Base-by-base conservation (phyloP, 2,888 invertebrate genomes). In the Hecatera dysodea region DNA sequence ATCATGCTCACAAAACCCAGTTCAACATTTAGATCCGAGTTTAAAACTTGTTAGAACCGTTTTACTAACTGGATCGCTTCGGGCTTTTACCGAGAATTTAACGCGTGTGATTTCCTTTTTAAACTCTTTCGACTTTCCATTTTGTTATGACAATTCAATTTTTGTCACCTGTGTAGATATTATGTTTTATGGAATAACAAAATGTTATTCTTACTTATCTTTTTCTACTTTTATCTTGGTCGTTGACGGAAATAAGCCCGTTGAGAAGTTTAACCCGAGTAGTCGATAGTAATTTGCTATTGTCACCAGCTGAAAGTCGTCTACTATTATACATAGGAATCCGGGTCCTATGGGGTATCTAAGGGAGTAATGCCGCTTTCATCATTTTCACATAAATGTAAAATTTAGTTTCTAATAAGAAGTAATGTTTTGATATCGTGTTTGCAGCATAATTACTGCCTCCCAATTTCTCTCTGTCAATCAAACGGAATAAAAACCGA, bases 41-140 rank as follows among this genome's bases (percentile, higher is more conserved):
- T 75, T 44, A 29, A 75, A 77, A 72, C 39, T 69, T 63, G 67
- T 64, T 71, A 50, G 59, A 67, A 68, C 50, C 42, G 57, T 70
- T 81, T 65, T 11, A 36, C 52, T 67, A 42, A 55, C 53, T 53
- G 36, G 29, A 75, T 63, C 15, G 53, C 53, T 65, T 62, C 17
- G n/a, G 22, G 60, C 53, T 77, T 69, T 73, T 36, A 42, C 60
- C 5, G 53, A 22, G 15, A 77, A 46, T 59, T 70, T 60, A 48
- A 48, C 60, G 71, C 60, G 22, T 48, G 42, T 22, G 22, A 59
- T 70, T 70, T 33, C 27, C 22, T 48, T 60, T 60, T 48, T 11
- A 24, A 55, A 36, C n/a, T 52, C 42, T 33, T 56, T 52, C 4
- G 27, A 22, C 8, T 42, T 53, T 69, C 2, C 24, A 27, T 42